Percentiles rank a stretch among this genome's conserved stretches.
Evolutionary conservation across 1,140 invertebrate genomes (phyloP).

Genomic region (Bombus superbus): DNA sequence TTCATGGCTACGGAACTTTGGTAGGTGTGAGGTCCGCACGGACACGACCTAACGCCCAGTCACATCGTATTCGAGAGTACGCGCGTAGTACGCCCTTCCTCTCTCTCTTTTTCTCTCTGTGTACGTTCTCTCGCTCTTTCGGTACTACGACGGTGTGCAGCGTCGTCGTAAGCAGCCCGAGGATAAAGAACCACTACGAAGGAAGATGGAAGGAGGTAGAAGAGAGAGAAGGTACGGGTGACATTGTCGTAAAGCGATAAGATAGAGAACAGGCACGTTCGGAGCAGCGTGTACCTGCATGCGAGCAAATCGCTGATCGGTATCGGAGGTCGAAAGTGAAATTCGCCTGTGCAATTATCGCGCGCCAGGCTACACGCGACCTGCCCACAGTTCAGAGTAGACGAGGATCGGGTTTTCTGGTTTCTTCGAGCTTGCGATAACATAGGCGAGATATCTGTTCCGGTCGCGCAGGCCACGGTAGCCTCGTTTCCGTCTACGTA

Average conservation of each 20-base stretch:
- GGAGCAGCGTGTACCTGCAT: not conserved
- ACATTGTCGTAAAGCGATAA: conserved; percentile 39
- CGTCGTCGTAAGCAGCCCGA: not conserved
- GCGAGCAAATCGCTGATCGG: conserved; percentile 23
- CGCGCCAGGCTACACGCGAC: not conserved
- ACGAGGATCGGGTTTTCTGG: not conserved
- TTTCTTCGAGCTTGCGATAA: not conserved
- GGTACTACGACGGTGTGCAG: not conserved
- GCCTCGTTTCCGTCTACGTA: too few relatives aligned
- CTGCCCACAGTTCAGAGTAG: not conserved
- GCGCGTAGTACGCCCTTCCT: not conserved
- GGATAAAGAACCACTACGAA: conserved; percentile 31
- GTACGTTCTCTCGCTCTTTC: not conserved
- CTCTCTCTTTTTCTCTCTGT: not conserved
- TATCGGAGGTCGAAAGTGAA: conserved; percentile 25
- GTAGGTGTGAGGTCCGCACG: conserved; percentile 56
- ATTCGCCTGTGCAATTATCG: conserved; percentile 11
- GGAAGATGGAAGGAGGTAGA: not conserved
- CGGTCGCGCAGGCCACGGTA: too few relatives aligned
- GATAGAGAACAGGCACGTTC: not conserved
- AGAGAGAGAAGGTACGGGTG: conserved; percentile 9
- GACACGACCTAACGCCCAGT: conserved; percentile 40
- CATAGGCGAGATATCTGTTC: not conserved
- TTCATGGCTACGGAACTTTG: conserved; percentile 71
- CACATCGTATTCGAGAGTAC: conserved; percentile 34